Percentiles rank a stretch among this genome's conserved stretches.
Conservation (phyloP, 1,140 invertebrate species). For the Drosophila ananassae region DNA sequence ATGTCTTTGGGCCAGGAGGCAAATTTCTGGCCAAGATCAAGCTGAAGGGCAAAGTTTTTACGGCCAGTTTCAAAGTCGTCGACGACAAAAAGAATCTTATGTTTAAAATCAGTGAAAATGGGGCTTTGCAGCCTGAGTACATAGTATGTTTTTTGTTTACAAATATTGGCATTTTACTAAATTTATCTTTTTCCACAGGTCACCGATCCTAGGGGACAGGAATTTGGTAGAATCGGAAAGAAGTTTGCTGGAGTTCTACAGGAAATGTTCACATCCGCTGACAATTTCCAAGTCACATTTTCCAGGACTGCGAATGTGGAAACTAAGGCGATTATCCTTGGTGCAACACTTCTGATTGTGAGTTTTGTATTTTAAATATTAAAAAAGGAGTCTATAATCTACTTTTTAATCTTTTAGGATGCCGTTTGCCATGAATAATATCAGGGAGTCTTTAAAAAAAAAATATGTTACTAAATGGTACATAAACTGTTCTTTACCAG, state of each 20-base stretch:
- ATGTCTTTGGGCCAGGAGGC: not conserved
- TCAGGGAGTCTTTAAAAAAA: too few relatives aligned
- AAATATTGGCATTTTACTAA: not conserved
- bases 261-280: not conserved
- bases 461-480: not conserved
- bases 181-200: not conserved
- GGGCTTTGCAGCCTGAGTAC: not conserved
- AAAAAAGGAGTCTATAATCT: too few relatives aligned
- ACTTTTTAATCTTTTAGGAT: not conserved
- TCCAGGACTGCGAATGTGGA: not conserved
- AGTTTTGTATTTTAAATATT: not conserved
- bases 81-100: not conserved
- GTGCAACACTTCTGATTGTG: not conserved
- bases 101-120: not conserved
- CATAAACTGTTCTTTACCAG: not conserved
- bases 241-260: not conserved
- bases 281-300: not conserved
- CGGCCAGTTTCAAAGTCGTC: not conserved
- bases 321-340: not conserved
- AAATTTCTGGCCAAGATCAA: not conserved
- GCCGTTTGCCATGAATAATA: not conserved
- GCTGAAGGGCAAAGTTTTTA: not conserved
- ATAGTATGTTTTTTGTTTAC: not conserved
- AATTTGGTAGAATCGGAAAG: not conserved
- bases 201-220: not conserved